These are phyloP conservation scores for Hirtodrosophila confusa DNA, from an alignment of 2,888 invertebrate species.

Conservation along the genomic window DNA sequence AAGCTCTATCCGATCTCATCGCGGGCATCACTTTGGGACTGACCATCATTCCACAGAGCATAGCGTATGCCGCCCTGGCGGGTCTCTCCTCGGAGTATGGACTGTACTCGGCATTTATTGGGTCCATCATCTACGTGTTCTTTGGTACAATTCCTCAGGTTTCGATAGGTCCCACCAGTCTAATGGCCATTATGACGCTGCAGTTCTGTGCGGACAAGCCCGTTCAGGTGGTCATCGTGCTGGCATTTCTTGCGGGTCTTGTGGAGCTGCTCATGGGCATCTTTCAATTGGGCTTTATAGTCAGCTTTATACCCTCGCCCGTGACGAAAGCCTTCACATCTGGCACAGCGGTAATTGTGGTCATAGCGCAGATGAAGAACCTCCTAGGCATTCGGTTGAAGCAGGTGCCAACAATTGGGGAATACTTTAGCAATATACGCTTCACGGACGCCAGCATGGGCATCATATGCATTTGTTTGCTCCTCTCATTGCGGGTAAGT, in stretches of 20 bases:
- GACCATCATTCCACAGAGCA: slow-evolving; percentile 96
- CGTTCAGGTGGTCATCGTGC: slow-evolving; percentile 89
- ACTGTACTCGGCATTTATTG: slow-evolving; percentile 95
- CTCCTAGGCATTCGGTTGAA: slow-evolving; percentile 88
- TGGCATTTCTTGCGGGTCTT: slow-evolving; percentile 91
- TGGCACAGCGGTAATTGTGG: slow-evolving; percentile 92
- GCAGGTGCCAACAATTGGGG: slow-evolving; percentile 74
- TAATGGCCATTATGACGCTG: slow-evolving; percentile 94
- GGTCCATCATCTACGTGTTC: slow-evolving; percentile 93
- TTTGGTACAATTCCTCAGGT: slow-evolving; percentile 95
- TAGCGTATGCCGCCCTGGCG: slow-evolving; percentile 94
- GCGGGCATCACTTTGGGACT: slow-evolving; percentile 95
- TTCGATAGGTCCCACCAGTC: slow-evolving; percentile 96
- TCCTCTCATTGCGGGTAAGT: slow-evolving; percentile 89
- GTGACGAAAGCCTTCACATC: slow-evolving; percentile 94
- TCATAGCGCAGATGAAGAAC: slow-evolving; percentile 90
- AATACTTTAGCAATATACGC: slow-evolving; percentile 85
- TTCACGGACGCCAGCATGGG: slow-evolving; percentile 88
- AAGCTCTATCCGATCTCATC: slow-evolving; percentile 91
- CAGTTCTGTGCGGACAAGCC: slow-evolving; percentile 89
- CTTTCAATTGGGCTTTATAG: slow-evolving; percentile 92
- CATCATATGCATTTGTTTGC: slow-evolving; percentile 87
- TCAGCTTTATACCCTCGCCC: slow-evolving; percentile 92
- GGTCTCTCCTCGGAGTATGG: slow-evolving; percentile 95
- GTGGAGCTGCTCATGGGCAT: slow-evolving; percentile 92